These are phyloP conservation scores for Plusia festucae DNA, from an alignment of 2,888 invertebrate species.

Conservation along the genomic window DNA sequence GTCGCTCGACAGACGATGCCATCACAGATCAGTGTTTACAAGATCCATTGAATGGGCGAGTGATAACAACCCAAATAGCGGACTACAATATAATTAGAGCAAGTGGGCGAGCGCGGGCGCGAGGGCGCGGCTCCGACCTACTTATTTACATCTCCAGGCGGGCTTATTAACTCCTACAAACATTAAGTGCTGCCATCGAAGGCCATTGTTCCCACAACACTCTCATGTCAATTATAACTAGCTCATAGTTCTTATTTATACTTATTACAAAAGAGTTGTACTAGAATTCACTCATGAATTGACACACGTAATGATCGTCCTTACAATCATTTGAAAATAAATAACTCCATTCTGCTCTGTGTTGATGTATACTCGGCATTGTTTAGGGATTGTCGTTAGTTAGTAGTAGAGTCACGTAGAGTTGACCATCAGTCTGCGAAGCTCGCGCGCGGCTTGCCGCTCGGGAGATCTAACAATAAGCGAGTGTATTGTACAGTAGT, in stretches of 20 bases:
- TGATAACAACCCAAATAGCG: slow-evolving; percentile 21
- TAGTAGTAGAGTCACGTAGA: too few species aligned
- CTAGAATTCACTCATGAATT: neutral
- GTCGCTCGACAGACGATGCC: neutral
- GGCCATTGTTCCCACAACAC: neutral
- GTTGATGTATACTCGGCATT: too few species aligned
- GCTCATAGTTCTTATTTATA: neutral
- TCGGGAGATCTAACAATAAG: too few species aligned
- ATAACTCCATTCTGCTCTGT: too few species aligned
- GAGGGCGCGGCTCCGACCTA: slow-evolving; percentile 37
- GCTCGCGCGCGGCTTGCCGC: too few species aligned
- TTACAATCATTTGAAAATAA: too few species aligned
- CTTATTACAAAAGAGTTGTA: neutral
- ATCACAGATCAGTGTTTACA: slow-evolving; percentile 8
- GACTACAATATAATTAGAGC: slow-evolving; percentile 17
- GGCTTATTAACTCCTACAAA: neutral
- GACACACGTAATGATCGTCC: too few species aligned
- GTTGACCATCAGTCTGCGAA: too few species aligned
- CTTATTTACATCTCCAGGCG: slow-evolving; percentile 43
- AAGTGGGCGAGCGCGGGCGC: slow-evolving; percentile 33
- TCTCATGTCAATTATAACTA: neutral
- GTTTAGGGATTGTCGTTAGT: too few species aligned
- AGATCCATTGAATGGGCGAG: slow-evolving; percentile 6
- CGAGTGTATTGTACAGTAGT: too few species aligned
- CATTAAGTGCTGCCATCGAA: neutral